A percentile compares a stretch with the other conserved stretches of the same genome.
These are phyloP conservation scores for Pogoniulus pusillus DNA, from an alignment of 2,797 vertebrate species.

Conservation along the genomic window DNA sequence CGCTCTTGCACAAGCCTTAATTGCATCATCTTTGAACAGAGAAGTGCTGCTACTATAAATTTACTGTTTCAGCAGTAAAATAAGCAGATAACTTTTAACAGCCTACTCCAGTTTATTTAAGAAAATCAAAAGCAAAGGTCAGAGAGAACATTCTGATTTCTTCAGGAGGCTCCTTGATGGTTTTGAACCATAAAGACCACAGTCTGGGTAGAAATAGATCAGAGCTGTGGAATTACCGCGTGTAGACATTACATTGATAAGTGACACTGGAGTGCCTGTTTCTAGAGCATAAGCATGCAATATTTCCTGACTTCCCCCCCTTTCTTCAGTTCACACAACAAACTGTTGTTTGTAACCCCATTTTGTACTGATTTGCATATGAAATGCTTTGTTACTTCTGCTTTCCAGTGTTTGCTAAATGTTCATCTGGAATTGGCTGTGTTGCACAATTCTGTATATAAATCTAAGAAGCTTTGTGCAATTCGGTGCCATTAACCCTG, in stretches of 20 bases:
- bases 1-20: not conserved
- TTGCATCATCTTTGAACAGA: not conserved
- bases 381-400: not conserved
- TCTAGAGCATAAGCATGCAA: not conserved
- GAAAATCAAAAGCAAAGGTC: too few species aligned
- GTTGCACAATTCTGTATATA: not conserved
- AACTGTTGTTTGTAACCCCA: not conserved
- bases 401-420: not conserved
- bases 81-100: not conserved
- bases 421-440: not conserved
- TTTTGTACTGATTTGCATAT: not conserved
- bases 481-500: not conserved
- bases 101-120: not conserved
- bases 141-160: not conserved
- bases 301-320: not conserved
- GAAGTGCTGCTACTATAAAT: not conserved
- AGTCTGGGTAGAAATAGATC: not conserved
- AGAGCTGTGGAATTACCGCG: not conserved
- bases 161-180: not conserved
- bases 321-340: not conserved
- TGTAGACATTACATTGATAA: not conserved
- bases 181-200: not conserved
- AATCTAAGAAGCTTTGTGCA: not conserved
- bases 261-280: not conserved
- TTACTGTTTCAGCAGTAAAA: not conserved